phyloP scores from a whole-genome alignment of 2,888 invertebrate species.

The Salpingus planirostris region DNA sequence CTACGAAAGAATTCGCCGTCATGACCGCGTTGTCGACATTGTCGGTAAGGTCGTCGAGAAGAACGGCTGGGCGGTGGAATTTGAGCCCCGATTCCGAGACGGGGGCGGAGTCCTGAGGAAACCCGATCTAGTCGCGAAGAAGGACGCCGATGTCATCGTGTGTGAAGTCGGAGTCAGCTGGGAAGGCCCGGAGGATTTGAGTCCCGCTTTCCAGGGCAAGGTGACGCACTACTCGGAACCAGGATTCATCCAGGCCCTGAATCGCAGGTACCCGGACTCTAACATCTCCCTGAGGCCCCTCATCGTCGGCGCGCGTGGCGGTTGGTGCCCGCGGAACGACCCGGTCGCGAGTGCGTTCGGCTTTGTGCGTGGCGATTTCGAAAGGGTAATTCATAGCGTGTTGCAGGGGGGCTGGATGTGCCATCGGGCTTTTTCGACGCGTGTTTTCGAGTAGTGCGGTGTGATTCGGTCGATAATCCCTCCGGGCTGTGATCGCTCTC shows the following conservation, averaged over 20 bases:
- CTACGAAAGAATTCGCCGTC: no score
- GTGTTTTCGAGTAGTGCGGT: no score
- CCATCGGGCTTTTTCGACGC: no score
- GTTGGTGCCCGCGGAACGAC: not conserved
- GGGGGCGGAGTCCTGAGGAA: no score
- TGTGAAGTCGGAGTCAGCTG: no score
- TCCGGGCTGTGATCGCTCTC: no score
- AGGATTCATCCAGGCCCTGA: not conserved
- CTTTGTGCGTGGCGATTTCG: not conserved
- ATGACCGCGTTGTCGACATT: not conserved
- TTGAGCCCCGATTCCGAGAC: no score
- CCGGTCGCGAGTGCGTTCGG: not conserved
- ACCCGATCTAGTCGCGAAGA: no score
- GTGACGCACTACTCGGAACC: not conserved
- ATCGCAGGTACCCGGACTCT: not conserved
- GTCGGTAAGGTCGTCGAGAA: not conserved
- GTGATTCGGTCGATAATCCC: no score
- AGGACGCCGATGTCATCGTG: no score
- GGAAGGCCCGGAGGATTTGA: no score
- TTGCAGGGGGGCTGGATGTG: not conserved
- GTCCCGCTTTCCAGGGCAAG: no score
- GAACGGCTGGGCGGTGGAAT: not conserved
- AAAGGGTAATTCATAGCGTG: not conserved
- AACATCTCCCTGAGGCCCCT: not conserved
- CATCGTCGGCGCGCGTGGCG: conserved; percentile 1